Conservation (phyloP, 2,797 vertebrate genomes). For the Spea hammondii region DNA sequence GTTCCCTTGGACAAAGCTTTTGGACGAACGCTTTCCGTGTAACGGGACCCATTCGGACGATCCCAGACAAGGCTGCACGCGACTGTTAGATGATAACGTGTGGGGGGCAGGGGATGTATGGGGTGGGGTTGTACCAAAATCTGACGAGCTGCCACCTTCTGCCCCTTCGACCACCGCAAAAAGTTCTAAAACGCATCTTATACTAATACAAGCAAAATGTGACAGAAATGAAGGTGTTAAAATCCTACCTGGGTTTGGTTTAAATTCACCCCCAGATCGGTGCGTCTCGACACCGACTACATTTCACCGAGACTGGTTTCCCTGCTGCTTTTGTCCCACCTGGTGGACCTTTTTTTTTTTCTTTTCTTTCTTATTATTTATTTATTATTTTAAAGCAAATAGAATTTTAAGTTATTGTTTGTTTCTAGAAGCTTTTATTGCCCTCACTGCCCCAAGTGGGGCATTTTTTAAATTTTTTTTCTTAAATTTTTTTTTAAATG, state of each 20-base stretch:
- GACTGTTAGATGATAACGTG: not conserved
- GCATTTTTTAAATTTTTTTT: too few relatives aligned
- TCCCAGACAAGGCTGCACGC: not conserved
- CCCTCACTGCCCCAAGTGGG: not conserved
- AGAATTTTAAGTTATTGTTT: not conserved
- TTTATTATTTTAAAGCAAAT: conserved; percentile 2
- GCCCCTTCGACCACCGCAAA: not conserved
- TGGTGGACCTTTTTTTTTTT: not conserved
- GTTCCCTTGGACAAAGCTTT: not conserved
- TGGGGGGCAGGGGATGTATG: not conserved
- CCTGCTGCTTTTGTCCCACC: not conserved
- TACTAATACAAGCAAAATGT: not conserved
- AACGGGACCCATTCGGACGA: not conserved
- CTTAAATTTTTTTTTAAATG: too few relatives aligned
- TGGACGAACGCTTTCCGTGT: not conserved
- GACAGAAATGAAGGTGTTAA: not conserved
- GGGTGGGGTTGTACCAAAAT: not conserved
- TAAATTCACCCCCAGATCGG: not conserved
- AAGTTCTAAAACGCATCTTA: not conserved
- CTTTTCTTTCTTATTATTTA: not conserved
- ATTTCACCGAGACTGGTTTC: not conserved
- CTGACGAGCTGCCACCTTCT: not conserved
- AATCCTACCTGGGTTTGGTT: not conserved
- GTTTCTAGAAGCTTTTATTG: not conserved
- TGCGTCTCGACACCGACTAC: not conserved